Evolutionary conservation across 2,888 invertebrate genomes (phyloP), one percentile per base, ranked within the genome.

Genomic region (Eupithecia subumbrata): DNA sequence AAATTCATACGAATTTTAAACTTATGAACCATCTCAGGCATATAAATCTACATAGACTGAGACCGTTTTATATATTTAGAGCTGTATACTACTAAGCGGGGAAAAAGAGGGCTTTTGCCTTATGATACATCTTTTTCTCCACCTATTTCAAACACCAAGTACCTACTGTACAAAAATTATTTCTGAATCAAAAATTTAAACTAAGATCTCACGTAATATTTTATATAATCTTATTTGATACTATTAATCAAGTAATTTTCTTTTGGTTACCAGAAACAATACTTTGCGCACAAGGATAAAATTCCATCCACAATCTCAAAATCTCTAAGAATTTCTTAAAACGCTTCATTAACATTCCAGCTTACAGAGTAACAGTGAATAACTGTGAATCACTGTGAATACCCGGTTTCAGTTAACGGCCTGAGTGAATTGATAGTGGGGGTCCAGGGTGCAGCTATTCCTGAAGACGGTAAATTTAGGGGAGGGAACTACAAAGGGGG

Each of bases 311-410:
- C 60, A 25, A 0, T 12, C 64, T 34, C 34, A 34, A 34, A n/a
- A n/a, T 37, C 66, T n/a, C 37, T 67, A 70, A 71, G 52, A 72
- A 77, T 73, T 73, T 77, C 74, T 73, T 72, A 72, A 75, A 78
- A 79, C 86, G 84, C 87, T 89, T 88, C 89, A 91, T 91, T 91
- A 90, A 89, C 85, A 89, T 90, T 88, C 86, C 82, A 86, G 82
- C 82, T 81, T 82, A 86, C 85, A 81, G 81, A 84, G 80, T 80
- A 78, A 78, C 75, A 87, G 88, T 88, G 60, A 89, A 90, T 89
- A 87, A 87, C 85, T 84, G 78, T 76, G 80, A 80, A 76, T 75
- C 80, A 77, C 73, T 40, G 78, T 84, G 84, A 88, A 86, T 84
- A 84, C 82, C 82, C 75, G 79, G 74, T 75, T 75, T 77, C 69